Base-by-base conservation (phyloP, 2,888 invertebrate genomes). In the Drosophila niveifrons region DNA sequence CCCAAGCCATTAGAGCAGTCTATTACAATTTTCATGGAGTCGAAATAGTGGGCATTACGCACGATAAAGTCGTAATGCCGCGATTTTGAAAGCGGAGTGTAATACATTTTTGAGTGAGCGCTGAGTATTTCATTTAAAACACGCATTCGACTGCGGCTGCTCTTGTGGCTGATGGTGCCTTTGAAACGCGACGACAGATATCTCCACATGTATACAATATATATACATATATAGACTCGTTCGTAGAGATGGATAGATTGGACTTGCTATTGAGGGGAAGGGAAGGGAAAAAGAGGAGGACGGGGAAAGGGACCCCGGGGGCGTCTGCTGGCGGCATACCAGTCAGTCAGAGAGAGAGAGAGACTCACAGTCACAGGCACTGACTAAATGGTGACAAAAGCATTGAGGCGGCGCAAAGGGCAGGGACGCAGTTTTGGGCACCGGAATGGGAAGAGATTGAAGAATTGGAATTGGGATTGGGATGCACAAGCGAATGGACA, bases 101-200 rank as follows among this genome's bases (percentile, higher is more conserved):
- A 68, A 84, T 80, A 80, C 56, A 84, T 80, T 71, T 82, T 84
- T 84, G 82, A 84, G 82, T 80, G 84, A 82, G 66, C 80, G 80
- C 62, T 57, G 86, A 80, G 84, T 85, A 86, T 86, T 85, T 85
- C 84, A 83, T 86, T 85, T 86, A 83, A 82, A 86, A 86, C 84
- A 85, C 84, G 84, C 78, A 82, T 84, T 77, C 73, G 62, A 61
- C 53, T 73, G 76, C 63, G 59, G 61, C 72, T 75, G 75, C 59
- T 47, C 36, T 34, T 72, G 75, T 59, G 65, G 70, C 53, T 65
- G 66, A 39, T 48, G 50, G 56, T 82, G 79, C 75, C 64, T 68
- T 68, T 66, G 72, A 31, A 71, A 57, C 70, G 83, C 70, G 83
- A 76, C 84, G 84, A 84, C 80, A 81, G 85, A 84, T 80, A 85